A percentile compares a stretch with the other conserved stretches of the same genome.
These are phyloP conservation scores for Anoplopoma fimbria DNA, from an alignment of 2,113 vertebrate species.

Conservation along the genomic window DNA sequence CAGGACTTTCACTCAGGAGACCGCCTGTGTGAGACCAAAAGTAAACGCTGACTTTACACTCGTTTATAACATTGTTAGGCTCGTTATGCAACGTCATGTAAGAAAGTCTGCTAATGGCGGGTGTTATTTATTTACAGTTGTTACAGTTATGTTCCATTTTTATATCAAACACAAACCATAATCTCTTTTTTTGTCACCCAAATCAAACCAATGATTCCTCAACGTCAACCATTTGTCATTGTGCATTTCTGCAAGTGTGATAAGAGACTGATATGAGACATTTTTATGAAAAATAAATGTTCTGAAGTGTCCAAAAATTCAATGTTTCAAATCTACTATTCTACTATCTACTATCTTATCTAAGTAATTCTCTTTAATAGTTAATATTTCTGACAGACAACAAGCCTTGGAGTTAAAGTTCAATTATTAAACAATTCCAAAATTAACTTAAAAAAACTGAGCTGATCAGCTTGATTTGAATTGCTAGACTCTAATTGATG, in stretches of 20 bases:
- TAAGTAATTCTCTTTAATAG: neutral
- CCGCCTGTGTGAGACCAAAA: too few relatives aligned
- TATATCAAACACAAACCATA: too few relatives aligned
- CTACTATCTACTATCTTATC: neutral
- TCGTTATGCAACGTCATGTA: neutral
- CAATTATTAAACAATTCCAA: neutral
- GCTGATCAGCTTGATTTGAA: neutral
- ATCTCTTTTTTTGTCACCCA: neutral
- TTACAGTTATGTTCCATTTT: neutral
- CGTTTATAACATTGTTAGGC: neutral
- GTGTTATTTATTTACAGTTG: neutral
- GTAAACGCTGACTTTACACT: too few relatives aligned
- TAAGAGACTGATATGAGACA: neutral
- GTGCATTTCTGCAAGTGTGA: neutral
- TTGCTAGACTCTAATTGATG: neutral
- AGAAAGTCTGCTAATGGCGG: neutral
- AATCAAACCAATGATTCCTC: neutral
- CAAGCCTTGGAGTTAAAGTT: neutral
- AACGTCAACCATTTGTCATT: neutral
- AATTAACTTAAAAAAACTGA: neutral
- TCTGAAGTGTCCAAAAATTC: neutral
- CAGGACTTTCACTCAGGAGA: too few relatives aligned
- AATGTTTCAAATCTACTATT: neutral
- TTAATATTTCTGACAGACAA: neutral
- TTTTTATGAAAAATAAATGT: neutral